Percentiles rank a stretch among this genome's conserved stretches.
These are phyloP conservation scores for Agonopterix heracliana DNA, from an alignment of 2,888 invertebrate species.

Conservation along the genomic window DNA sequence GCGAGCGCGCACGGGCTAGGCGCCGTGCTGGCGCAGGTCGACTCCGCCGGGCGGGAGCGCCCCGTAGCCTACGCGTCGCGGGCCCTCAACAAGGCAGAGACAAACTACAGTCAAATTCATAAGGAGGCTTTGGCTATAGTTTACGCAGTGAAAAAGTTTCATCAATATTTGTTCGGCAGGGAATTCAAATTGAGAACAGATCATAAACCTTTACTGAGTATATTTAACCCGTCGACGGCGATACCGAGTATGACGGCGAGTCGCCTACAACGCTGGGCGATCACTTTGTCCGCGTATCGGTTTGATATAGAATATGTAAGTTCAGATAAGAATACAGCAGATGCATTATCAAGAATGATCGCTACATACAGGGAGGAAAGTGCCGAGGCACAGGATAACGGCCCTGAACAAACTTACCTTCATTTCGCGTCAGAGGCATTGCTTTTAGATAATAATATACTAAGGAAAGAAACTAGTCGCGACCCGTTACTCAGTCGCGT, in stretches of 20 bases:
- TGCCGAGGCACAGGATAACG: neutral
- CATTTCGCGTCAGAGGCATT: slow-evolving; percentile 2
- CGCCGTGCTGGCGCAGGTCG: too few relatives aligned
- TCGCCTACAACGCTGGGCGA: neutral
- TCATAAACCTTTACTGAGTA: slow-evolving; percentile 6
- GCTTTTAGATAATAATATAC: neutral
- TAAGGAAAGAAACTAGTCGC: slow-evolving; percentile 1
- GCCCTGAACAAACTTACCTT: slow-evolving; percentile 3
- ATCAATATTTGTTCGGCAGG: too few relatives aligned
- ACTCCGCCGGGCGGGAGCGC: too few relatives aligned
- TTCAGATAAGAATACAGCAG: neutral
- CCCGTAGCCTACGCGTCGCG: too few relatives aligned
- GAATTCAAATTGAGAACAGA: neutral
- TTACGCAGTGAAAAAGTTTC: too few relatives aligned
- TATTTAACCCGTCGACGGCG: slow-evolving; percentile 4
- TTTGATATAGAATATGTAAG: slow-evolving; percentile 6
- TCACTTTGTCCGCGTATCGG: slow-evolving; percentile 4
- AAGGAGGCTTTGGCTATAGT: too few relatives aligned
- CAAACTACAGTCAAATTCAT: too few relatives aligned
- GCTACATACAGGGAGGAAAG: neutral
- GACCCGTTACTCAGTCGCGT: neutral
- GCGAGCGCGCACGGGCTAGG: too few relatives aligned
- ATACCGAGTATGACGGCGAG: slow-evolving; percentile 8
- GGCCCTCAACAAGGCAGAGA: too few relatives aligned
- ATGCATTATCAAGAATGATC: neutral